These are phyloP conservation scores for Chrysomallon squamiferum DNA, from an alignment of 1,140 invertebrate species.

Conservation along the genomic window DNA sequence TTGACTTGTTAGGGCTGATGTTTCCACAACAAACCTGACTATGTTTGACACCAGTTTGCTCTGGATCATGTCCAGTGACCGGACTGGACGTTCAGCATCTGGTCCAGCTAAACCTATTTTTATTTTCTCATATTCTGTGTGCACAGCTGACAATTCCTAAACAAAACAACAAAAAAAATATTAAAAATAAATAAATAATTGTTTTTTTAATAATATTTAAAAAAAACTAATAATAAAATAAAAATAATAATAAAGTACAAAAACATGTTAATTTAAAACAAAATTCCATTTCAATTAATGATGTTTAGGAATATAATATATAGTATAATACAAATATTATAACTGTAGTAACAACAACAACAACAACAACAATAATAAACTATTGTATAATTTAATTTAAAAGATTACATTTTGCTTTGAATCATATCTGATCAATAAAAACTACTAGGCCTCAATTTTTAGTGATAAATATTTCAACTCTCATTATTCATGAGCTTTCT, in stretches of 20 bases:
- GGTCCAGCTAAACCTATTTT: conserved; percentile 26
- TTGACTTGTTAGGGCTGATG: no score
- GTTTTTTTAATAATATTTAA: not conserved
- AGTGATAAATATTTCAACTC: not conserved
- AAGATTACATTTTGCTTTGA: no score
- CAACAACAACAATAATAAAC: no score
- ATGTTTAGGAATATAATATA: no score
- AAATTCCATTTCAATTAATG: no score
- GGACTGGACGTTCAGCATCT: conserved; percentile 20
- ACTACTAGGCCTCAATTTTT: not conserved
- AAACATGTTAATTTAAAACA: no score
- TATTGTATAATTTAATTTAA: no score
- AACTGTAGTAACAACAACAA: no score
- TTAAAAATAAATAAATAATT: not conserved
- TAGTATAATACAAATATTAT: no score
- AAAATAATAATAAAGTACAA: no score
- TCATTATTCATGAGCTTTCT: not conserved
- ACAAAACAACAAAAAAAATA: not conserved
- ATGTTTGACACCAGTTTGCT: conserved; percentile 20
- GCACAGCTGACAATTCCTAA: conserved; percentile 31
- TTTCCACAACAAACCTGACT: conserved; percentile 26
- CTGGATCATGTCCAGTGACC: conserved; percentile 31
- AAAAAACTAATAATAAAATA: not conserved
- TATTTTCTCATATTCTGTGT: conserved; percentile 37
- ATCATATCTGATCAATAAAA: no score